Conservation (phyloP, 2,888 invertebrate genomes). For the Pterostichus madidus region DNA sequence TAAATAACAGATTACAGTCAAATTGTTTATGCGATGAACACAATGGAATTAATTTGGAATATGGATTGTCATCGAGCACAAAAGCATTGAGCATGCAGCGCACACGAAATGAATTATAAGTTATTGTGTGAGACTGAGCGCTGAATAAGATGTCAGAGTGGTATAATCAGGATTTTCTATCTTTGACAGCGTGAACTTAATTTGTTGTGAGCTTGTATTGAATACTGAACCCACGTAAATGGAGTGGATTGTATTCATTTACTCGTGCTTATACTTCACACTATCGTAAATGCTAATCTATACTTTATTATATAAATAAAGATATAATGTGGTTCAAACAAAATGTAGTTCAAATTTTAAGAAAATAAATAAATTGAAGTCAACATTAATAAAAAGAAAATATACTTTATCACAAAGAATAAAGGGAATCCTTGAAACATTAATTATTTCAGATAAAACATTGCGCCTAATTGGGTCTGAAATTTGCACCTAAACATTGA, state of each 20-base stretch:
- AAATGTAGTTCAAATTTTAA: too few relatives aligned
- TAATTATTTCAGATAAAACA: too few relatives aligned
- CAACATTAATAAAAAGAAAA: too few relatives aligned
- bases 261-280: too few relatives aligned
- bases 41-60: constrained; percentile 67
- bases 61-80: constrained; percentile 66
- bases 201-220: constrained; percentile 39
- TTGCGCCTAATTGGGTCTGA: too few relatives aligned
- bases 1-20: constrained; percentile 65
- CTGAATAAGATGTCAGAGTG: constrained; percentile 63
- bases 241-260: not conserved
- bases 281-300: too few relatives aligned
- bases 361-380: too few relatives aligned
- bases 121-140: constrained; percentile 38
- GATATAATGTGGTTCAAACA: too few relatives aligned
- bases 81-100: not conserved
- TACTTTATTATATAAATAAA: too few relatives aligned
- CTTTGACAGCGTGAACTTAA: constrained; percentile 48
- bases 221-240: constrained; percentile 10
- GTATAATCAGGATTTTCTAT: constrained; percentile 46
- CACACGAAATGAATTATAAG: constrained; percentile 64
- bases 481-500: too few relatives aligned
- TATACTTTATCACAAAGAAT: too few relatives aligned
- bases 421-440: too few relatives aligned
- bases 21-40: constrained; percentile 64